phyloP scores from a whole-genome alignment of 2,888 invertebrate species.

The Catocala sponsa region DNA sequence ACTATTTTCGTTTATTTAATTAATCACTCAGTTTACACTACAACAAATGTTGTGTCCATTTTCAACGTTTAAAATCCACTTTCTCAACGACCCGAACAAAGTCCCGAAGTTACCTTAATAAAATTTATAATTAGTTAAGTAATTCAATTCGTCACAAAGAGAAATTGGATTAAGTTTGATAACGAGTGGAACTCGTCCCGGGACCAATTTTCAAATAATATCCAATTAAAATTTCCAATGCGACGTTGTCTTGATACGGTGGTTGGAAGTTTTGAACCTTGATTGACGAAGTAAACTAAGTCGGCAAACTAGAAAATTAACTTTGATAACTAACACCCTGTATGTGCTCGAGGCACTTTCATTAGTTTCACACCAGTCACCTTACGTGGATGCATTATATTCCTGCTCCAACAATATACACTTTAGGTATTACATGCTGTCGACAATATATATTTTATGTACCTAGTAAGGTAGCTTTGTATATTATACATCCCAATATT shows the following conservation, averaged over 20 bases:
- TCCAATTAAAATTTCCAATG: conserved; percentile 51
- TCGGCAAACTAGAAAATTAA: conserved; percentile 77
- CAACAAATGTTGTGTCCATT: conserved; percentile 15
- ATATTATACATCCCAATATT: too few species aligned
- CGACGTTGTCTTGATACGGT: conserved; percentile 50
- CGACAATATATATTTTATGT: too few species aligned
- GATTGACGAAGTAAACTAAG: conserved; percentile 75
- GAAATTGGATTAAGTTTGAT: conserved; percentile 61
- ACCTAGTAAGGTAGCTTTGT: too few species aligned
- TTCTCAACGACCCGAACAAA: conserved; percentile 9
- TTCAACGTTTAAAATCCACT: conserved; percentile 25
- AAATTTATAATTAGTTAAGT: conserved; percentile 62
- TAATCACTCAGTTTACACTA: neutral
- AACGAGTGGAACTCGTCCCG: conserved; percentile 51
- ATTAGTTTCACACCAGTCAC: conserved; percentile 58
- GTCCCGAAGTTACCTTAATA: conserved; percentile 53
- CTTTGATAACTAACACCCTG: conserved; percentile 73
- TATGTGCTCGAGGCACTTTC: conserved; percentile 57
- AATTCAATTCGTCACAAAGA: conserved; percentile 65
- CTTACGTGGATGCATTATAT: conserved; percentile 24
- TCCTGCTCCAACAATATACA: conserved; percentile 2
- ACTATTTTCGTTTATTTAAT: too few species aligned
- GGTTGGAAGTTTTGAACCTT: conserved; percentile 60
- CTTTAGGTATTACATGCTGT: too few species aligned
- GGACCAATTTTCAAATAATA: conserved; percentile 48